Conservation (phyloP, 2,113 vertebrate genomes). For the Addax nasomaculatus region DNA sequence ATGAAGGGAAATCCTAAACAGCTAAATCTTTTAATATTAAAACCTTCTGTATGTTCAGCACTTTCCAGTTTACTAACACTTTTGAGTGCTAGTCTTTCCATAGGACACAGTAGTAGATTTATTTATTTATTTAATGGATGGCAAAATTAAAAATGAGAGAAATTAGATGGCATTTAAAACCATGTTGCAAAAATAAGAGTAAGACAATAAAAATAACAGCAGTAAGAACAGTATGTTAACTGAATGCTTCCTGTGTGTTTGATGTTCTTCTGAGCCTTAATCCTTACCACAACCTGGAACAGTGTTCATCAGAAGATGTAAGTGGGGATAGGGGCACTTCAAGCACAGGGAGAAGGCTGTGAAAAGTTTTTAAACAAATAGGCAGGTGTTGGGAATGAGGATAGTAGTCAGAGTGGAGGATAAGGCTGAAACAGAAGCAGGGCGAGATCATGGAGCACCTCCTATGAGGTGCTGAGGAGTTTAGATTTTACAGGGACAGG, state of each 20-base stretch:
- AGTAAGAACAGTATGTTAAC: not conserved
- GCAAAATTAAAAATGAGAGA: not conserved
- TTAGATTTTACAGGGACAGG: not conserved
- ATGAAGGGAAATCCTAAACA: not conserved
- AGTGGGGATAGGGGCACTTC: not conserved
- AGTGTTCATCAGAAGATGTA: not conserved
- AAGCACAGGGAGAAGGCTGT: not conserved
- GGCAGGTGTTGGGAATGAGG: not conserved
- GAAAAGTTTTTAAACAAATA: not conserved
- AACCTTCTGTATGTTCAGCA: not conserved
- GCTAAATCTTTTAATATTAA: not conserved
- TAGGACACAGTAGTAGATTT: not conserved
- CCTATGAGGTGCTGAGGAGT: not conserved
- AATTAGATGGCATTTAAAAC: not conserved
- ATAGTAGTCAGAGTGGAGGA: fast-evolving
- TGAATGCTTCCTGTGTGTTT: not conserved
- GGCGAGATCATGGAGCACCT: not conserved
- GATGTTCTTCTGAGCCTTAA: not conserved
- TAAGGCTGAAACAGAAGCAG: not conserved
- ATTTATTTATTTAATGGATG: not conserved
- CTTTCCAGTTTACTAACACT: not conserved
- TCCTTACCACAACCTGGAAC: not conserved
- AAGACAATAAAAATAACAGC: not conserved
- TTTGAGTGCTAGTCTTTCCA: not conserved
- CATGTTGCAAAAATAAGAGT: not conserved